Conservation (phyloP, 2,113 vertebrate species). For the Apodemus speciosus region DNA sequence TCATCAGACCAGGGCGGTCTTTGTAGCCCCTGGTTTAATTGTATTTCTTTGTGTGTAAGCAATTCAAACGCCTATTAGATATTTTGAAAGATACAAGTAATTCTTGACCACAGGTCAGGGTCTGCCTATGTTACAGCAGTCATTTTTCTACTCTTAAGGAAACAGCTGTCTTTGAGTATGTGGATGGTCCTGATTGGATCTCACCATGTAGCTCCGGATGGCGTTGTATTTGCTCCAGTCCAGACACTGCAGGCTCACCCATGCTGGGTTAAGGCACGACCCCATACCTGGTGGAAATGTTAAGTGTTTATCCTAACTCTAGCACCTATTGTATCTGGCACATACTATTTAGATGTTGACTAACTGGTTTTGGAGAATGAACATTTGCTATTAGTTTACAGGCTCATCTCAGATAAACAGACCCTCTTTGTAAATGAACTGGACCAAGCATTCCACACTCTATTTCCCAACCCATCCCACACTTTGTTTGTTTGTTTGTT, state of each 20-base stretch:
- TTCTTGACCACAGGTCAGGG: background rate
- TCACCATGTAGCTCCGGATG: background rate
- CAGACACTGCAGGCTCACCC: background rate
- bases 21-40: background rate
- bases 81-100: background rate
- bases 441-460: background rate
- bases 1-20: background rate
- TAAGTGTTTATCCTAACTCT: background rate
- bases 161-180: background rate
- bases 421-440: conserved; percentile 3
- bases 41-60: background rate
- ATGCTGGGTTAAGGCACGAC: background rate
- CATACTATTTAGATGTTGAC: background rate
- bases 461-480: background rate
- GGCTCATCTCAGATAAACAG: background rate
- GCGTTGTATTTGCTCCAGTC: background rate
- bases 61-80: background rate
- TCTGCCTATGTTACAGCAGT: background rate
- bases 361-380: conserved; percentile 27
- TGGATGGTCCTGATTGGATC: background rate
- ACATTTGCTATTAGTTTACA: background rate
- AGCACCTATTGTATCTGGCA: background rate
- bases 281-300: background rate
- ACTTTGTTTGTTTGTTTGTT: conserved; percentile 1
- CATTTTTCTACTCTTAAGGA: background rate